Percentiles rank a stretch among this genome's conserved stretches.
Evolutionary conservation across 1,140 invertebrate genomes (phyloP).

Genomic region (Theocolax elegans): DNA sequence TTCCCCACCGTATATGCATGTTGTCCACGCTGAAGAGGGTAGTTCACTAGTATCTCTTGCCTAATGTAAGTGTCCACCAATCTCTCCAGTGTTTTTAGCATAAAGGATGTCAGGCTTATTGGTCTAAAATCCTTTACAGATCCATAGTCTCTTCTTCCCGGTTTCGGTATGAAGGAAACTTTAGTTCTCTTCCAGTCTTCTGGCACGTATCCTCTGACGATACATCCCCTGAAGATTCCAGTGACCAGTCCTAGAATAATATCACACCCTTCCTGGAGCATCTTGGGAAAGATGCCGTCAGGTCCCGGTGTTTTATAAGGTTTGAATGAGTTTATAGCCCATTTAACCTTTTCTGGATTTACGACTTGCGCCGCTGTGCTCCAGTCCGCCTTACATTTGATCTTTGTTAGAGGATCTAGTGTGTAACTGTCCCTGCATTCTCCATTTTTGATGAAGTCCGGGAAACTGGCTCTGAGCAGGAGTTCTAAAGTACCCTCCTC

Average conservation of each 20-base stretch:
- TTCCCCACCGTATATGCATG: not conserved
- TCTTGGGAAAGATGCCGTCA: conserved; percentile 40
- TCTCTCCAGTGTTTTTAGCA: not conserved
- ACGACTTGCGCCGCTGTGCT: conserved; percentile 26
- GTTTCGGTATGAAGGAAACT: conserved; percentile 43
- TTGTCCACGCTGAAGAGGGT: not conserved
- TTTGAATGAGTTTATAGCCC: conserved; percentile 42
- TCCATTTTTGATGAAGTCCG: not conserved
- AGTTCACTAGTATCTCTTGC: not conserved
- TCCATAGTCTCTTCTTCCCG: conserved; percentile 23
- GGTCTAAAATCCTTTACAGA: conserved; percentile 32
- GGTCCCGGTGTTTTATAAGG: conserved; percentile 43
- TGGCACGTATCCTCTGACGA: conserved; percentile 30
- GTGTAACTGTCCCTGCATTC: too few species aligned
- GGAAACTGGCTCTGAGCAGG: not conserved
- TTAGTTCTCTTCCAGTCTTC: conserved; percentile 16
- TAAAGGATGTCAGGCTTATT: conserved; percentile 12
- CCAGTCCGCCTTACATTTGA: not conserved
- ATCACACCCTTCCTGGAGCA: conserved; percentile 39
- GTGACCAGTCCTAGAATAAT: not conserved
- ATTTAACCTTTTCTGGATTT: conserved; percentile 33
- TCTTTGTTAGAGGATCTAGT: not conserved
- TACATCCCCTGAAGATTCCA: conserved; percentile 23
- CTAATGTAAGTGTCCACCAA: not conserved
- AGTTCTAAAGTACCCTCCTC: not conserved